Evolutionary conservation across 2,113 vertebrate species (phyloP), one percentile per base, ranked within the genome.

Genomic region (Bucco capensis): DNA sequence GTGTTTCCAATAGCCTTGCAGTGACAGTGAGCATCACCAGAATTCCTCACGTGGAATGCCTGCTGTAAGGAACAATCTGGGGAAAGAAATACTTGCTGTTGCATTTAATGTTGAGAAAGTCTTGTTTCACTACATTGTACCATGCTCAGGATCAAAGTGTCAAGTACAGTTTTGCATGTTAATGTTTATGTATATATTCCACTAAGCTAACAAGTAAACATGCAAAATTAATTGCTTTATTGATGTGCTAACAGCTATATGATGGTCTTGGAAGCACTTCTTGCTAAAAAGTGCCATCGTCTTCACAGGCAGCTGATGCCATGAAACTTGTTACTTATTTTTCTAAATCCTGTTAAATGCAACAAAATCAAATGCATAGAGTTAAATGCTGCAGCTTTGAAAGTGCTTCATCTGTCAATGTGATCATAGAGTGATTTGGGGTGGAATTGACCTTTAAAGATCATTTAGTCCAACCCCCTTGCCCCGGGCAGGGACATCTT

Each of bases 141-240:
- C 60, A 24, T 69, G 67, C 86, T 85, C 64, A 58, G 67, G 42
- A 93, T 93, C 72, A 83, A 88, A 87, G 42, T 83, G 78, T 92
- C 47, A 88, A 49, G 22, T 42, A 50, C 21, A 73, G 14, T 72
- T 86, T 76, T 89, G 76, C 51, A 86, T 85, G 83, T 83, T 72
- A 91, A 86, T 88, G n/a, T 73, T 93, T 60, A 50, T 80, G 46
- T 49, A 86, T 80, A 77, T 76, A 70, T 58, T 89, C 38, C 19
- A 62, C 69, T 83, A 61, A 89, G 47, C 13, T 88, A 88, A 86
- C 54, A 83, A 66, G 25, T 73, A 85, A 95, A 74, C 47, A 57
- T 73, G 46, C 37, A 74, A 88, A 92, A 80, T 62, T 0, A 77
- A 62, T 62, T 70, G 25, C 28, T 56, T 75, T 81, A 46, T 73